Evolutionary conservation across 92 coral and sea anemone species (phyloP), one percentile per base, ranked within the genome.

Genomic region (Bergia sp.): DNA sequence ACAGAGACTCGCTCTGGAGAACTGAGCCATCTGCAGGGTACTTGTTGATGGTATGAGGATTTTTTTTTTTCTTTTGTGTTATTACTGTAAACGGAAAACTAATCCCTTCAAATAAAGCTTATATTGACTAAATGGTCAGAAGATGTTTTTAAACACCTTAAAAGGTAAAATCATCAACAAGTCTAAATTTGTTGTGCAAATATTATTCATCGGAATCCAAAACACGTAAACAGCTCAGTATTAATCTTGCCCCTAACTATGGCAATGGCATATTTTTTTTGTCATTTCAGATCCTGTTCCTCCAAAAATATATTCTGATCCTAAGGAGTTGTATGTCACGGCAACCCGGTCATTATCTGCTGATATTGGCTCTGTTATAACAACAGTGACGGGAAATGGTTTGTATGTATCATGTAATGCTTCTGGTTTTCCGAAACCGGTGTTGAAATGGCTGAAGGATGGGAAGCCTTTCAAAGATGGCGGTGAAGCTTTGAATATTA

Each of bases 341-440:
- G 38, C 77, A 58, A 47, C 77, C 53, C 89, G 92, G 67, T 80
- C 96, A 39, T 79, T 95, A 39, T 29, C 79, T 7, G 91, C 91
- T 21, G 92, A 86, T 58, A 89, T 92, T 38, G 96, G 98, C 20
- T 80, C 93, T 37, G 94, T 50, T 39, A 82, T 95, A 57, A 94
- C 98, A 79, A 90, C 96, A 9, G 92, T 95, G 40, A 89, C 93
- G 65, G 94, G 96, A 11, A 95, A 93, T 81, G 66, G 79, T 53
- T 72, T 95, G 18, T 82, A 90, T 71, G 72, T 95, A 82, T 90
- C 95, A 47, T 95, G 98, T 82, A 95, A 95, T 76, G 95, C 89
- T 53, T 90, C 92, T 85, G 96, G 98, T 42, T 81, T 92, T 80
- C 98, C 98, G 4, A n/a, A 66, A 1, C 96, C 98, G 2, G 81